phyloP scores from a whole-genome alignment of 2,888 invertebrate genomes.

The Ormyrus pomaceus region DNA sequence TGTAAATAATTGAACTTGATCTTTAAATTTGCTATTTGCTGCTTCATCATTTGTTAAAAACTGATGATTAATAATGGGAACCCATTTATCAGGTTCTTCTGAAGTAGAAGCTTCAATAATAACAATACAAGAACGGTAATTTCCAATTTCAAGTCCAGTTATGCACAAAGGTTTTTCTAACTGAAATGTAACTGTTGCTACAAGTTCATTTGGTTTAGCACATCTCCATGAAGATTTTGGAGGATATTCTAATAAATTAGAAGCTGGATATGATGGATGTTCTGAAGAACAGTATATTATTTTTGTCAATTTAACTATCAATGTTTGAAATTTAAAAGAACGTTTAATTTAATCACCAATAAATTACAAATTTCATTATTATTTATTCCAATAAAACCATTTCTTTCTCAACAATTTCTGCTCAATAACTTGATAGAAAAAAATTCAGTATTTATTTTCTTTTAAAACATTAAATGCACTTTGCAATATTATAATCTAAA shows the following conservation, averaged over 20 bases:
- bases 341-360: too few species aligned
- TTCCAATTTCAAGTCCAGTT: constrained; percentile 71
- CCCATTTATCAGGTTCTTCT: constrained; percentile 70
- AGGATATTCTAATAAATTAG: constrained; percentile 67
- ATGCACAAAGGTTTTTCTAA: constrained; percentile 67
- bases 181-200: constrained; percentile 68
- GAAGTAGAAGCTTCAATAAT: constrained; percentile 69
- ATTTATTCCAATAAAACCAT: too few species aligned
- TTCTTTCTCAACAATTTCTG: too few species aligned
- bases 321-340: constrained; percentile 53
- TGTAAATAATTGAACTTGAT: constrained; percentile 72
- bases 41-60: constrained; percentile 72
- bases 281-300: constrained; percentile 71
- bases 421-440: too few species aligned
- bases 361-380: too few species aligned
- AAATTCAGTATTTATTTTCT: too few species aligned
- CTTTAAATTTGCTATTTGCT: constrained; percentile 67
- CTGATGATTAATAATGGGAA: constrained; percentile 69
- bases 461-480: too few species aligned
- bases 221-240: constrained; percentile 69
- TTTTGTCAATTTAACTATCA: constrained; percentile 70
- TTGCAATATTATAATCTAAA: too few species aligned
- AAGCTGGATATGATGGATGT: constrained; percentile 68
- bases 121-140: constrained; percentile 71
- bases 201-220: constrained; percentile 69